phyloP scores from a whole-genome alignment of 2,113 vertebrate species.

The Struthio camelus region DNA sequence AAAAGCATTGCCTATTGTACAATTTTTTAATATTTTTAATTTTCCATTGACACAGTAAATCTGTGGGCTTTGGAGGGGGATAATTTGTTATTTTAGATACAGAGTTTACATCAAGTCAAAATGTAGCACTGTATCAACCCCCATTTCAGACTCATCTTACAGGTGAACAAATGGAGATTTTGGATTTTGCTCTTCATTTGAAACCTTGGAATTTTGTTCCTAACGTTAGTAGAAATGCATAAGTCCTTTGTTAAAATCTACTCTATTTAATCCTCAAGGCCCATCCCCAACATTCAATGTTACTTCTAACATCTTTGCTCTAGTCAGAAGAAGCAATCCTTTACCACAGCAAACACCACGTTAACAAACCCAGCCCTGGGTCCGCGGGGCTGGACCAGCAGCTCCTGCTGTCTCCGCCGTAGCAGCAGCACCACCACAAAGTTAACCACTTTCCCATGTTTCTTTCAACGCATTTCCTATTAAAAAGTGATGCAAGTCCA shows the following conservation, averaged over 20 bases:
- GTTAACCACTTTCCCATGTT: background rate
- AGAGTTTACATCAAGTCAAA: background rate
- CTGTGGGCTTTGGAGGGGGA: background rate
- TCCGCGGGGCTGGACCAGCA: background rate
- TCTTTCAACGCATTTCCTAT: background rate
- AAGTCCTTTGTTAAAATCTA: background rate
- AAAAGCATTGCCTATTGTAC: background rate
- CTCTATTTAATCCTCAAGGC: background rate
- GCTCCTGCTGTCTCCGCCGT: no score
- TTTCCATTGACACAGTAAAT: background rate
- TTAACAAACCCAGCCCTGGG: background rate
- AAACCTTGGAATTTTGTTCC: background rate
- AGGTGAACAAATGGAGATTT: background rate
- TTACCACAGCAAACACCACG: background rate
- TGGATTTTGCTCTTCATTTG: background rate
- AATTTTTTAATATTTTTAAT: background rate
- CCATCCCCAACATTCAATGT: accelerated
- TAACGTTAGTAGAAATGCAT: background rate
- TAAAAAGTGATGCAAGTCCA: background rate
- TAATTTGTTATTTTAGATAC: background rate
- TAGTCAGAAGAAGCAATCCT: background rate
- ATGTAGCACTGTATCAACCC: background rate
- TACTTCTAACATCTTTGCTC: background rate
- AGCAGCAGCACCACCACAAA: no score
- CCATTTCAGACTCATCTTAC: background rate